These are phyloP conservation scores for Anastrepha ludens DNA, from an alignment of 1,140 invertebrate genomes.

Conservation along the genomic window DNA sequence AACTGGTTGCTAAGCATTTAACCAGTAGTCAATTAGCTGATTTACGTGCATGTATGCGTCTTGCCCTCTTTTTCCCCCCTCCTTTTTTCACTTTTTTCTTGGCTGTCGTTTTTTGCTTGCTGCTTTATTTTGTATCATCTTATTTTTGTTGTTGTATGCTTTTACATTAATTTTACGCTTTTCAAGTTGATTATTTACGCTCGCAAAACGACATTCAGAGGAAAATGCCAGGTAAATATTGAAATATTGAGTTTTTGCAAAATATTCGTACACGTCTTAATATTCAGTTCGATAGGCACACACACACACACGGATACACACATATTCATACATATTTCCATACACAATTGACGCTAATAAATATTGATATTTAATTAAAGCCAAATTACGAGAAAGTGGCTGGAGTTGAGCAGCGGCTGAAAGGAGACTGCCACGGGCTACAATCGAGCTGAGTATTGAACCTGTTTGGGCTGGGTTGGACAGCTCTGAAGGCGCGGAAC, in stretches of 20 bases:
- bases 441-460: not conserved
- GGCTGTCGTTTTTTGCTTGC: not conserved
- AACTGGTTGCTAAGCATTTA: conserved; percentile 6
- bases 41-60: not conserved
- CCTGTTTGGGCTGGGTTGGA: conserved; percentile 8
- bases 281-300: not conserved
- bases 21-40: conserved; percentile 40
- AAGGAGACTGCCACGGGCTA: not conserved
- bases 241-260: conserved; percentile 5
- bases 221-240: conserved; percentile 18
- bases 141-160: not conserved
- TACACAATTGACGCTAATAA: conserved; percentile 31
- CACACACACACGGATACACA: not conserved
- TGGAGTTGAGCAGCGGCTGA: not conserved
- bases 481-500: not conserved
- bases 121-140: not conserved
- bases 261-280: conserved; percentile 4
- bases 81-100: not conserved
- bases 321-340: not conserved
- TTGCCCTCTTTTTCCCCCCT: not conserved
- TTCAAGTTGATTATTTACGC: conserved; percentile 26
- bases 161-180: not conserved
- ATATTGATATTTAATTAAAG: conserved; percentile 52
- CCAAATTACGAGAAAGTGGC: conserved; percentile 39
- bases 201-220: not conserved